These are phyloP conservation scores for Myiozetetes cayanensis DNA, from an alignment of 2,113 vertebrate genomes.

Conservation along the genomic window DNA sequence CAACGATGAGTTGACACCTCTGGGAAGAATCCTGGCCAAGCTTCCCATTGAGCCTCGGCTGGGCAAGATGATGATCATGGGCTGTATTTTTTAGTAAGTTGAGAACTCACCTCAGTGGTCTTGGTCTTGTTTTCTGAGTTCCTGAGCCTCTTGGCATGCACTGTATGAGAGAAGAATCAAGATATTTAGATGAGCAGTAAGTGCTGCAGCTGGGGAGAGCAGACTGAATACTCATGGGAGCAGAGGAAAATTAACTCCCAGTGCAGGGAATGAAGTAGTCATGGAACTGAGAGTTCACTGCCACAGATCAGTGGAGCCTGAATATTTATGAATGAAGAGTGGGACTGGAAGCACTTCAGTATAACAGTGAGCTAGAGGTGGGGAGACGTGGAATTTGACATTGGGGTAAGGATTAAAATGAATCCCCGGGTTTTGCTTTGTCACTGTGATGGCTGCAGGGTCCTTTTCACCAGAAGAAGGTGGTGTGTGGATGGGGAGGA, in stretches of 20 bases:
- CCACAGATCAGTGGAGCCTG: background rate
- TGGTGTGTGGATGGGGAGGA: background rate
- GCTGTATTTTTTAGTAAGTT: slow-evolving; percentile 93
- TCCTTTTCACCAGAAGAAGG: background rate
- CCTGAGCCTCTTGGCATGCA: background rate
- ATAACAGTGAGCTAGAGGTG: background rate
- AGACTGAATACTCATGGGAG: background rate
- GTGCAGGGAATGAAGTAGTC: background rate
- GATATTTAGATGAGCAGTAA: background rate
- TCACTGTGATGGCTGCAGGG: background rate
- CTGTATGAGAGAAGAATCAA: background rate
- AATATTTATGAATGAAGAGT: background rate
- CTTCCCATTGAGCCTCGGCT: slow-evolving; percentile 94
- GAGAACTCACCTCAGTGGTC: background rate
- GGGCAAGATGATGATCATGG: slow-evolving; percentile 99
- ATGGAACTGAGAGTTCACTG: background rate
- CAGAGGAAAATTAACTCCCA: background rate
- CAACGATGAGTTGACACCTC: slow-evolving; percentile 92
- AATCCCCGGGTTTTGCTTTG: background rate
- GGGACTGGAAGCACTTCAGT: background rate
- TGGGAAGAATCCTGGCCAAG: slow-evolving; percentile 90
- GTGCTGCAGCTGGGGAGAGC: background rate
- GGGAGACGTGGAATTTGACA: background rate
- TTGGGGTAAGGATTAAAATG: background rate
- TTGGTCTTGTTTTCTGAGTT: background rate